phyloP scores from a whole-genome alignment of 2,113 vertebrate genomes.

The Takifugu bimaculatus region DNA sequence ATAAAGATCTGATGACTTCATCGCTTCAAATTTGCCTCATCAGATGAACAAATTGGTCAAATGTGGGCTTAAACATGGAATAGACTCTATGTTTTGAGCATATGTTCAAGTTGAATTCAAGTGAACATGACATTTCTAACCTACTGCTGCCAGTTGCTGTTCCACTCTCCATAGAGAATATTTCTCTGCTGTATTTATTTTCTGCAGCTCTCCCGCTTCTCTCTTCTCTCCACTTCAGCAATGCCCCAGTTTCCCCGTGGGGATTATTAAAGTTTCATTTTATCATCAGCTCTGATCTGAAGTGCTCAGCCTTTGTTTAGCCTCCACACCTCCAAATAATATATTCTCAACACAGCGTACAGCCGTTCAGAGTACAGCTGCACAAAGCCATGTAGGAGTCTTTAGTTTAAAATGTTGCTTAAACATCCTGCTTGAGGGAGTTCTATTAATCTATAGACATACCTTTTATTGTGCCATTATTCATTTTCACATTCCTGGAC shows the following conservation, averaged over 20 bases:
- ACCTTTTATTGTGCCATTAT: too few relatives aligned
- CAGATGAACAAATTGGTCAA: slow-evolving; percentile 4
- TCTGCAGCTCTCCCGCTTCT: slow-evolving; percentile 27
- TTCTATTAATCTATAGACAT: too few relatives aligned
- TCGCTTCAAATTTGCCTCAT: slow-evolving; percentile 1
- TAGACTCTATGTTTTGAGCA: slow-evolving; percentile 5
- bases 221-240: slow-evolving; percentile 21
- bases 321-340: slow-evolving; percentile 19
- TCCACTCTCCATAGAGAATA: slow-evolving; percentile 3
- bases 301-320: slow-evolving; percentile 36
- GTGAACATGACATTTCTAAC: slow-evolving; percentile 4
- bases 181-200: slow-evolving; percentile 41
- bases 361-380: not conserved
- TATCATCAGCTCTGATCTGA: slow-evolving; percentile 52
- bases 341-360: not conserved
- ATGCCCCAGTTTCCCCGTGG: slow-evolving; percentile 42
- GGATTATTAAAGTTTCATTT: slow-evolving; percentile 59
- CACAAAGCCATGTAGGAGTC: not conserved
- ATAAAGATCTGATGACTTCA: slow-evolving; percentile 16
- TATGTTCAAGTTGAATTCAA: not conserved
- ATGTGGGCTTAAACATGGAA: not conserved
- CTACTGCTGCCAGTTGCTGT: slow-evolving; percentile 5
- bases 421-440: slow-evolving; percentile 6
- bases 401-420: slow-evolving; percentile 7
- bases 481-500: too few relatives aligned